phyloP scores from a whole-genome alignment of 2,888 invertebrate species.

The Ganaspis brasiliensis region DNA sequence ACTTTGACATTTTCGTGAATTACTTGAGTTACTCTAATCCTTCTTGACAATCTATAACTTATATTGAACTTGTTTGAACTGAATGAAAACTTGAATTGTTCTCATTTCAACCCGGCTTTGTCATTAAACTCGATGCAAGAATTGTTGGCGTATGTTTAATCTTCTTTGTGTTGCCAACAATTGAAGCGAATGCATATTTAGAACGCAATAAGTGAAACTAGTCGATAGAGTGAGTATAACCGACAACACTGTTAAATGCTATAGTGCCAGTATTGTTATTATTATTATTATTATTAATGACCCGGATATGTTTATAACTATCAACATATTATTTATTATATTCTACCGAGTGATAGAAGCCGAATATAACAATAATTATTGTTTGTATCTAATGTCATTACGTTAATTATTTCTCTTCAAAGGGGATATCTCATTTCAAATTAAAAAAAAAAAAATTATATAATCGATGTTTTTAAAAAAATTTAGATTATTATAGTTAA shows the following conservation, averaged over 20 bases:
- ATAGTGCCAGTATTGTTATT: background rate
- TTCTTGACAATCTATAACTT: constrained; percentile 10
- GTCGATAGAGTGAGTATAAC: background rate
- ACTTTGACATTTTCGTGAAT: too few relatives aligned
- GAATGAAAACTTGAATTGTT: constrained; percentile 33
- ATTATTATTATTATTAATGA: too few relatives aligned
- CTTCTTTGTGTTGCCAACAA: constrained; percentile 22
- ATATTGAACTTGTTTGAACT: constrained; percentile 28
- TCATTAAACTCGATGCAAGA: constrained; percentile 30
- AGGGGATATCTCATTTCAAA: too few relatives aligned
- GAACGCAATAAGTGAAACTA: background rate
- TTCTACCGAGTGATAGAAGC: too few relatives aligned
- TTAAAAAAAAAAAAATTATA: too few relatives aligned
- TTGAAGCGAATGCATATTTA: constrained; percentile 25
- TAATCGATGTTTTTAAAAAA: too few relatives aligned
- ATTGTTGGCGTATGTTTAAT: constrained; percentile 16
- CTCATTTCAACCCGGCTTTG: constrained; percentile 26
- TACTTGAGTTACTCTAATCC: background rate
- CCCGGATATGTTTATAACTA: too few relatives aligned
- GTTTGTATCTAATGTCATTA: too few relatives aligned
- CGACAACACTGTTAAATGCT: background rate
- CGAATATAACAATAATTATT: too few relatives aligned
- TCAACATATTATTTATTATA: too few relatives aligned
- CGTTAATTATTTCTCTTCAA: too few relatives aligned
- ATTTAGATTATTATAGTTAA: background rate